Conservation (phyloP, 2,888 invertebrate genomes). For the Sesamia inferens region DNA sequence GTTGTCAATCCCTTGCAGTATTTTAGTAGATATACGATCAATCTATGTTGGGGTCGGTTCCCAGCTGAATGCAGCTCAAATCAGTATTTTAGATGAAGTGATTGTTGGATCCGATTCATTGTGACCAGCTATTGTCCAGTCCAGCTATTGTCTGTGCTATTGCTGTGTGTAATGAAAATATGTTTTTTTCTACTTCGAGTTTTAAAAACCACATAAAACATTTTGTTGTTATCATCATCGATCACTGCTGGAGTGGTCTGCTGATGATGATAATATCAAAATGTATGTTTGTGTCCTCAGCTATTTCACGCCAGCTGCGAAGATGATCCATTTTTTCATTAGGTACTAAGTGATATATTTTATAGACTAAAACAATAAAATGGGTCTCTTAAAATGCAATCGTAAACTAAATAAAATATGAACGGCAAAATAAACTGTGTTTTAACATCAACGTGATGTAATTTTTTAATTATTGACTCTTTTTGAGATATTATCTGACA, state of each 20-base stretch:
- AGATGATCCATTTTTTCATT: too few relatives aligned
- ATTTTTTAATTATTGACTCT: neutral
- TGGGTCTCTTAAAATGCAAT: neutral
- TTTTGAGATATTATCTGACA: conserved; percentile 20
- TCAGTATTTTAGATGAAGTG: neutral
- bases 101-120: neutral
- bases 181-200: neutral
- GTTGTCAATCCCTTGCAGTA: neutral
- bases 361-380: neutral
- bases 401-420: neutral
- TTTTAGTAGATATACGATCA: neutral
- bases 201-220: neutral
- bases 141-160: too few relatives aligned
- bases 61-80: neutral
- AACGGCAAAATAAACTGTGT: neutral
- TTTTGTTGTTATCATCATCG: too few relatives aligned
- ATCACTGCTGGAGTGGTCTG: too few relatives aligned
- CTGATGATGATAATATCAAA: too few relatives aligned
- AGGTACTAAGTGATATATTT: neutral
- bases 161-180: neutral
- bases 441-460: neutral
- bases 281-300: too few relatives aligned
- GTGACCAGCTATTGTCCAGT: neutral
- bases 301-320: too few relatives aligned
- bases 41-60: neutral